A percentile compares a stretch with the other conserved stretches of the same genome.
Evolutionary conservation across 1,140 invertebrate species (phyloP).

Genomic region (Oppia nitens): DNA sequence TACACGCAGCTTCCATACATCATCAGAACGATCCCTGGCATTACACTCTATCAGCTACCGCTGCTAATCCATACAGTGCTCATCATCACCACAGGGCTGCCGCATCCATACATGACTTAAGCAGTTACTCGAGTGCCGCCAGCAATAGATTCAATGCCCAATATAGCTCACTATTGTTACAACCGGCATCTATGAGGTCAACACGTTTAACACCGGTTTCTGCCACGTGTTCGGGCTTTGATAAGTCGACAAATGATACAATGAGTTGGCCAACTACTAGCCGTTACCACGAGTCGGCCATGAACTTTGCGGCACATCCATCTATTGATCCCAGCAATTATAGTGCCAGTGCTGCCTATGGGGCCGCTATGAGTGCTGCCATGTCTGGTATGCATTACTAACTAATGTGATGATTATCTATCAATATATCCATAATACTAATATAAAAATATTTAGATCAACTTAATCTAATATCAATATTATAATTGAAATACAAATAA

Average conservation of each 20-base stretch:
- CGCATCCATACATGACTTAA: background rate
- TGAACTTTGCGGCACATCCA: background rate
- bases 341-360: background rate
- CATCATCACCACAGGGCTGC: background rate
- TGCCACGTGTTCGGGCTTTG: background rate
- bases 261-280: background rate
- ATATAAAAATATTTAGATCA: too few species aligned
- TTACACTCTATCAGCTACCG: background rate
- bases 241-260: background rate
- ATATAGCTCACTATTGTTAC: conserved; percentile 3
- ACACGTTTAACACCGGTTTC: conserved; percentile 4
- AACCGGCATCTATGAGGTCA: conserved; percentile 5
- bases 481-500: too few species aligned
- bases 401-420: too few species aligned
- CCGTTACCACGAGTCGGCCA: background rate
- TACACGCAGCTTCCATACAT: background rate
- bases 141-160: conserved; percentile 5
- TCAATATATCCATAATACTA: too few species aligned
- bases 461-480: too few species aligned
- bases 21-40: conserved; percentile 9
- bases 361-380: background rate
- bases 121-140: background rate
- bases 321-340: conserved; percentile 1
- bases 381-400: background rate
- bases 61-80: background rate